Percentiles rank a stretch among this genome's conserved stretches.
Conservation (phyloP, 2,888 invertebrate genomes). For the Xiphydria camelus region DNA sequence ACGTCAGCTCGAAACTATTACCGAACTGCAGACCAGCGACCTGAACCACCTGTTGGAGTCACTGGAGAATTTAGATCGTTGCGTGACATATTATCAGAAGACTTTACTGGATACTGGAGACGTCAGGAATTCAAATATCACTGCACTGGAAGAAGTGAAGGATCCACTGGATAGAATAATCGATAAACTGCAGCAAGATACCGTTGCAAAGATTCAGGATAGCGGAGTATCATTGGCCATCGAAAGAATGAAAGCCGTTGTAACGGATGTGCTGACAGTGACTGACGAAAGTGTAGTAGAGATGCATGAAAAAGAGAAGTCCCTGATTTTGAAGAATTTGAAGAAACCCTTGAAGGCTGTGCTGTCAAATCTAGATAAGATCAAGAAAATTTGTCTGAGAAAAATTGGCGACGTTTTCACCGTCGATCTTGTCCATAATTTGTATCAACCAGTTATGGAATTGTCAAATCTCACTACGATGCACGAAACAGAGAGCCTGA, state of each 20-base stretch:
- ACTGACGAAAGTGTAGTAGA: background rate
- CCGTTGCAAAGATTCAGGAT: conserved; percentile 13
- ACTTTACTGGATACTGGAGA: conserved; percentile 11
- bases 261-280: conserved; percentile 7
- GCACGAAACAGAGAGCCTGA: conserved; percentile 10
- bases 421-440: conserved; percentile 12
- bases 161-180: conserved; percentile 14
- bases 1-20: conserved; percentile 5
- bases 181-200: conserved; percentile 12
- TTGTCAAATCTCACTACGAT: conserved; percentile 10
- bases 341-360: conserved; percentile 1
- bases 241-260: conserved; percentile 11
- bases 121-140: conserved; percentile 14
- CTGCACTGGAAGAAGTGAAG: conserved; percentile 11
- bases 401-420: conserved; percentile 13
- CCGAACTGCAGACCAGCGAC: conserved; percentile 11
- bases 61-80: conserved; percentile 9
- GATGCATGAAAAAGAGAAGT: conserved; percentile 5
- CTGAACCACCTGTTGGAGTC: conserved; percentile 12
- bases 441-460: conserved; percentile 14
- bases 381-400: conserved; percentile 7
- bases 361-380: conserved; percentile 7
- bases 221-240: conserved; percentile 12
- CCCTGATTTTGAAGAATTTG: conserved; percentile 8
- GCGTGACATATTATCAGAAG: conserved; percentile 11